These are phyloP conservation scores for Sternarchorhynchus goeldii DNA, from an alignment of 2,797 vertebrate species.

Conservation along the genomic window DNA sequence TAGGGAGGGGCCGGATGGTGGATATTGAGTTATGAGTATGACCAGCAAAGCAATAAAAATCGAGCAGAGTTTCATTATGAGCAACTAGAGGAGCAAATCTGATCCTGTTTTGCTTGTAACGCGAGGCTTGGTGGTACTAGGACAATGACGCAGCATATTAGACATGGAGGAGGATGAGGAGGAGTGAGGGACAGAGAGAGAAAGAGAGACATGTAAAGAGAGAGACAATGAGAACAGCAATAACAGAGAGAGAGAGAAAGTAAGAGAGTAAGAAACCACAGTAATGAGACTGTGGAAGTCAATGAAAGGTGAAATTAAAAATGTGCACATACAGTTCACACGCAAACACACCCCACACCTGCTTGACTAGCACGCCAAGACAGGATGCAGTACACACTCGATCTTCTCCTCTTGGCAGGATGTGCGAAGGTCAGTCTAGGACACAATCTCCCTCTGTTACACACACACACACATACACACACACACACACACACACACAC, in stretches of 20 bases:
- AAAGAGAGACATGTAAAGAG: background rate
- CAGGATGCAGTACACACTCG: constrained; percentile 34
- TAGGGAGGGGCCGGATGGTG: constrained; percentile 17
- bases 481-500: constrained; percentile 3
- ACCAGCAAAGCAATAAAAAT: constrained; percentile 47
- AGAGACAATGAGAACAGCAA: background rate
- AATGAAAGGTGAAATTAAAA: constrained; percentile 52
- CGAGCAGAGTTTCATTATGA: constrained; percentile 47
- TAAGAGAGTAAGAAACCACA: background rate
- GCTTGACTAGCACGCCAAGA: constrained; percentile 2
- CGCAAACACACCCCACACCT: constrained; percentile 28
- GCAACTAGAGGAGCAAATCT: constrained; percentile 39
- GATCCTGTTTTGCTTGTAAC: constrained; percentile 49
- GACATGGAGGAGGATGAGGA: constrained; percentile 2
- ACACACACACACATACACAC: background rate
- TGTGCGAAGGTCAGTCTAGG: constrained; percentile 25
- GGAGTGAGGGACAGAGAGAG: background rate
- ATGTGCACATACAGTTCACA: constrained; percentile 11
- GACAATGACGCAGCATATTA: constrained; percentile 33
- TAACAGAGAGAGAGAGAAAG: background rate
- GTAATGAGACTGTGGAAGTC: constrained; percentile 27
- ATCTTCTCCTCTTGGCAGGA: constrained; percentile 27
- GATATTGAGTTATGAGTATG: constrained; percentile 30
- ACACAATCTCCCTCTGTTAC: background rate
- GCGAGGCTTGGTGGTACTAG: constrained; percentile 34